Evolutionary conservation across 2,888 invertebrate genomes (phyloP), one percentile per base, ranked within the genome.

Genomic region (Diaprepes abbreviatus): DNA sequence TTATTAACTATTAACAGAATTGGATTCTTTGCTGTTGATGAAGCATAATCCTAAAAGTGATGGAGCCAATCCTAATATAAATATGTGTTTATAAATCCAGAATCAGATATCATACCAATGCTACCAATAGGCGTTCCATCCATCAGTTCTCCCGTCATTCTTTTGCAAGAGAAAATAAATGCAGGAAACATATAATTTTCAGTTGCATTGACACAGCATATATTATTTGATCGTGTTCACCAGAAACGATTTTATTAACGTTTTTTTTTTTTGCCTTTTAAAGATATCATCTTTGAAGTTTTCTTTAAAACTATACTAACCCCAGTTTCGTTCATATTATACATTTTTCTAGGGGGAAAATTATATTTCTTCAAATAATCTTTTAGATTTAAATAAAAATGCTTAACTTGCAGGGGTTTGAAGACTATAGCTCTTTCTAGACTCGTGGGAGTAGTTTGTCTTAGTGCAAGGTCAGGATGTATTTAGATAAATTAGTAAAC

Each of bases 51-150:
- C 24, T 66, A 55, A 17, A 66, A 66, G 31, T 58, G 57, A 10
- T 1, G 5, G 33, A 66, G 21, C 48, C 66, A 66, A 6, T 58
- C 3, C 24, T 40, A 24, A 28, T 40, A 66, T 16, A 66, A 48
- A 10, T 66, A 57, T 10, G 43, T 45, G 10, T 66, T 58, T 16
- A 66, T 66, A 19, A 58, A 66, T 45, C 66, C 66, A 12, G 48
- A 48, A 33, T 60, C 48, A 17, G 58, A 38, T 3, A 28, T 17
- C 40, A 58, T 38, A n/a, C 40, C 58, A 12, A 58, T 21, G 21
- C 21, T 38, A 3, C 40, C 40, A 3, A n/a, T 9, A 14, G 16
- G 55, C n/a, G 17, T 35, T 55, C 35, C 55, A 55, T 55, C 33
- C 33, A 55, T 5, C 3, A 55, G 55, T 31, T 55, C 35, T 4